A percentile compares a stretch with the other conserved stretches of the same genome.
Conservation (phyloP, 2,888 invertebrate genomes). For the Campoletis raptor region DNA sequence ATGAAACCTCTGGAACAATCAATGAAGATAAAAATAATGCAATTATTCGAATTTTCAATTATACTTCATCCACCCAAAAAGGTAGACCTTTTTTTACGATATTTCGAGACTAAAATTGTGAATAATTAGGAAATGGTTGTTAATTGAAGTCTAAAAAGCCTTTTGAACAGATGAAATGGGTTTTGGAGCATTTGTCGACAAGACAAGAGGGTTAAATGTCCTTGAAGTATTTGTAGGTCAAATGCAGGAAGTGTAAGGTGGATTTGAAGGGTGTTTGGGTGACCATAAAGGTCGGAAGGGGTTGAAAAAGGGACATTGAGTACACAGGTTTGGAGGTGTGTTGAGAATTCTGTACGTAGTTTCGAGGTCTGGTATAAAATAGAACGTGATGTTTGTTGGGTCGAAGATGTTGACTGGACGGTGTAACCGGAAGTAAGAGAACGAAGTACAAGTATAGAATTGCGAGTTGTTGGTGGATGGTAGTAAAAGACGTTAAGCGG, state of each 20-base stretch:
- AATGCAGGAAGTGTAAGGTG: conserved; percentile 64
- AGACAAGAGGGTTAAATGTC: conserved; percentile 22
- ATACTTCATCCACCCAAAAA: neutral
- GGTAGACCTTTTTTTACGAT: neutral
- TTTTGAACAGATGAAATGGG: neutral
- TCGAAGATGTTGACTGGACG: conserved; percentile 40
- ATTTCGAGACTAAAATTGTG: neutral
- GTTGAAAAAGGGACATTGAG: conserved; percentile 70
- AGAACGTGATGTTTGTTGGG: conserved; percentile 14
- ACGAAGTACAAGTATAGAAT: conserved; percentile 14
- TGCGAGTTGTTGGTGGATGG: neutral
- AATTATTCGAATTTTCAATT: neutral
- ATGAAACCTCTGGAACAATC: neutral
- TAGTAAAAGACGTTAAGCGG: conserved; percentile 14
- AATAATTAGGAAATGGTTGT: neutral
- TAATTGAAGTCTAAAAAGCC: neutral
- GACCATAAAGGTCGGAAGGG: conserved; percentile 78
- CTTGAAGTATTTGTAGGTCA: conserved; percentile 32
- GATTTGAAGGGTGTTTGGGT: conserved; percentile 73
- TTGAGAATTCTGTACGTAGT: conserved; percentile 50
- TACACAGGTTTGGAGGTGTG: conserved; percentile 53
- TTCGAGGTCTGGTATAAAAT: conserved; percentile 36
- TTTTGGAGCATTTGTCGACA: neutral
- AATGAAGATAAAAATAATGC: neutral
- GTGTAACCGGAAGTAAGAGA: conserved; percentile 62